phyloP scores from a whole-genome alignment of 2,797 vertebrate genomes.

The Hylomyscus alleni region DNA sequence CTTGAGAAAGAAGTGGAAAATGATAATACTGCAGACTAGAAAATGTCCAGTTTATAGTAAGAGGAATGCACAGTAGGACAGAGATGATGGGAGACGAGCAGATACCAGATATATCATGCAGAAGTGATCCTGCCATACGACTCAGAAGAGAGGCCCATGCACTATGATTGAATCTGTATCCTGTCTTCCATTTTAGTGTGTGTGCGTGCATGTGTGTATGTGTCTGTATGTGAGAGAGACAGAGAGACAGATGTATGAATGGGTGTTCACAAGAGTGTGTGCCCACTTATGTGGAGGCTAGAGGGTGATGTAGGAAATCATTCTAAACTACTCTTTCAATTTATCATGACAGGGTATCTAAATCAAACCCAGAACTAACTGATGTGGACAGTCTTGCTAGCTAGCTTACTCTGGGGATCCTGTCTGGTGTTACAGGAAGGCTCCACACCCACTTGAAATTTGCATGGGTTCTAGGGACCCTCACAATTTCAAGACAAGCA shows the following conservation, averaged over 20 bases:
- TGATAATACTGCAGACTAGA: background rate
- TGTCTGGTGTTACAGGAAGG: background rate
- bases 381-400: background rate
- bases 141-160: background rate
- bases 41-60: background rate
- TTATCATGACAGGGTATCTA: background rate
- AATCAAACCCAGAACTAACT: background rate
- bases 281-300: background rate
- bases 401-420: background rate
- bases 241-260: background rate
- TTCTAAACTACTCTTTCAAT: background rate
- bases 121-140: accelerated
- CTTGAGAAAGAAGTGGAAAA: background rate
- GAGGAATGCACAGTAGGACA: accelerated
- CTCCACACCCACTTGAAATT: background rate
- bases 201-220: background rate
- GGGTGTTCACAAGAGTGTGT: background rate
- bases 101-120: accelerated
- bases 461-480: too few species aligned
- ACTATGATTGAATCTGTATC: background rate
- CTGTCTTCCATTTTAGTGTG: background rate
- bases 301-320: background rate
- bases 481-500: too few species aligned
- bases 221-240: background rate
- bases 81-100: background rate